Percentiles rank a stretch among this genome's conserved stretches.
Evolutionary conservation across 2,797 vertebrate genomes (phyloP).

Genomic region (Malurus splendens): DNA sequence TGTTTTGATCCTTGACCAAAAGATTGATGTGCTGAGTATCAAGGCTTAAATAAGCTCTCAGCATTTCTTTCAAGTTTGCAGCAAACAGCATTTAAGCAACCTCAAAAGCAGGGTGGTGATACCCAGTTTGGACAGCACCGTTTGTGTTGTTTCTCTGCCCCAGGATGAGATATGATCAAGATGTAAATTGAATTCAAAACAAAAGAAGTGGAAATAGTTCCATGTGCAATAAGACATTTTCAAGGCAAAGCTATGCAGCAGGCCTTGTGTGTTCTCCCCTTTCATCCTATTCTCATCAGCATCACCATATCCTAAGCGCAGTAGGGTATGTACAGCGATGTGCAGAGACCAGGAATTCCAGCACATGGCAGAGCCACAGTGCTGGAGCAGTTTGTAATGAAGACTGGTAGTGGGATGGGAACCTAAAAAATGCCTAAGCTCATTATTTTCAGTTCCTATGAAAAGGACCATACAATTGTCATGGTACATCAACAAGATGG

Average conservation of each 20-base stretch:
- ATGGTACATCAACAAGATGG: slow-evolving; percentile 62
- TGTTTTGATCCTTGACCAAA: not conserved
- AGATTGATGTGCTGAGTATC: not conserved
- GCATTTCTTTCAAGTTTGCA: not conserved
- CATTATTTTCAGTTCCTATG: slow-evolving; percentile 8
- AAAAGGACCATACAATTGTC: slow-evolving; percentile 42
- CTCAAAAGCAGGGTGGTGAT: not conserved
- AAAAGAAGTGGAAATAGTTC: slow-evolving; percentile 8
- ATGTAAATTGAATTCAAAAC: not conserved
- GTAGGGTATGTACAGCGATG: not conserved
- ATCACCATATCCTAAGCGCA: slow-evolving; percentile 14
- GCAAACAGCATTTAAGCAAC: not conserved
- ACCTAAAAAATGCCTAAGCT: not conserved
- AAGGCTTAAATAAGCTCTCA: not conserved
- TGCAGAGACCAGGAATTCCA: not conserved
- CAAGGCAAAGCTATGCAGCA: not conserved
- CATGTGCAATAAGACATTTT: not conserved
- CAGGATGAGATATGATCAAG: not conserved
- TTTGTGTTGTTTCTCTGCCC: not conserved
- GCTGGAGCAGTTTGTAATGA: not conserved
- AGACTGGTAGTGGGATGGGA: slow-evolving; percentile 24
- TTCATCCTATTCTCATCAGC: slow-evolving; percentile 16
- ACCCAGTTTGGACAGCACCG: not conserved
- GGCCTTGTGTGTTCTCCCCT: not conserved
- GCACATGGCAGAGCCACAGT: not conserved